phyloP scores from a whole-genome alignment of 2,797 vertebrate species.

The Lophius americanus region DNA sequence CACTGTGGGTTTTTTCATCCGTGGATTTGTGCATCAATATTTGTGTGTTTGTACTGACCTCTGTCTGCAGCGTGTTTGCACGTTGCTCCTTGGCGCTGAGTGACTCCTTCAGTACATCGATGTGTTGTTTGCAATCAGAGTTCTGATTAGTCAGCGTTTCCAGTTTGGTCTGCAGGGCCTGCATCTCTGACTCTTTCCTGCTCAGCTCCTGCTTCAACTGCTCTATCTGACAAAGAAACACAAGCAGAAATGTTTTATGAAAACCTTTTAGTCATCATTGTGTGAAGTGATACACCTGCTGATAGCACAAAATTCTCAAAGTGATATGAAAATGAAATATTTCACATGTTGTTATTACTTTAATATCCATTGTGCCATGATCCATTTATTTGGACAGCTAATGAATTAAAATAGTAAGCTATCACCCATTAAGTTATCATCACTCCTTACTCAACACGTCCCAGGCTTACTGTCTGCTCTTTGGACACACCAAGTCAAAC shows the following conservation, averaged over 20 bases:
- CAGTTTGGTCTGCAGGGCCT: constrained; percentile 98
- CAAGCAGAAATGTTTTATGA: constrained; percentile 1
- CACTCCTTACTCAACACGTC: constrained; percentile 17
- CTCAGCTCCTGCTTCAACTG: constrained; percentile 96
- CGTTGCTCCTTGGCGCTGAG: constrained; percentile 98
- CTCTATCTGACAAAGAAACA: constrained; percentile 86
- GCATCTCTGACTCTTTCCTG: constrained; percentile 97
- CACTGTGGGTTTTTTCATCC: neutral
- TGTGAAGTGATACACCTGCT: neutral
- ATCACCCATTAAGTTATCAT: neutral
- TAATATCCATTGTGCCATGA: constrained; percentile 1
- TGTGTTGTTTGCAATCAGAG: constrained; percentile 98
- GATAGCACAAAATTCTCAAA: constrained; percentile 7
- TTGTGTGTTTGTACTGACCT: constrained; percentile 82
- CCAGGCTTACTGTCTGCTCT: constrained; percentile 25
- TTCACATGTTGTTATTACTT: too few species aligned
- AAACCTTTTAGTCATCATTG: constrained; percentile 22
- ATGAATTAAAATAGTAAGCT: constrained; percentile 10
- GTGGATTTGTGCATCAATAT: neutral
- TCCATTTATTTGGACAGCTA: constrained; percentile 2
- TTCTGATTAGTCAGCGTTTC: constrained; percentile 99
- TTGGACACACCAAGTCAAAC: constrained; percentile 33
- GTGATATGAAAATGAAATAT: neutral
- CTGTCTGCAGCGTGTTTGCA: constrained; percentile 95
- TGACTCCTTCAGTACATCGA: constrained; percentile 98